phyloP scores from a whole-genome alignment of 2,797 vertebrate species.

The Thamnophis elegans region DNA sequence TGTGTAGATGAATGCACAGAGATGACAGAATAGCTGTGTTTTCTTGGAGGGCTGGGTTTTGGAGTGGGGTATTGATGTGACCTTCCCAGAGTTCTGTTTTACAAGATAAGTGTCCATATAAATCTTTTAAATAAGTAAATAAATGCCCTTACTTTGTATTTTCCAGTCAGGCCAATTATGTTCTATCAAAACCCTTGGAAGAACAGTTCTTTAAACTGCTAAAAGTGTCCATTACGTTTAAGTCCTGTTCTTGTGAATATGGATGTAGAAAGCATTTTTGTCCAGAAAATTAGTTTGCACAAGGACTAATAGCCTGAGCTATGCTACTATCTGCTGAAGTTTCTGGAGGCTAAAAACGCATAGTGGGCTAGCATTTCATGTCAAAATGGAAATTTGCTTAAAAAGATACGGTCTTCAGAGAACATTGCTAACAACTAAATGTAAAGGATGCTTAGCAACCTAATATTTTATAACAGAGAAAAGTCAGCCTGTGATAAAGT shows the following conservation, averaged over 20 bases:
- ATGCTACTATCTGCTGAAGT: slow-evolving; percentile 56
- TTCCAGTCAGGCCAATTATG: slow-evolving; percentile 60
- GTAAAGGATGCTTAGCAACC: slow-evolving; percentile 40
- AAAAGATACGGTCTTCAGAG: slow-evolving; percentile 52
- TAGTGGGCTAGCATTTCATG: slow-evolving; percentile 47
- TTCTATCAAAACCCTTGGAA: slow-evolving; percentile 48
- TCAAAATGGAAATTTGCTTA: slow-evolving; percentile 60
- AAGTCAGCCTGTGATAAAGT: slow-evolving; percentile 38
- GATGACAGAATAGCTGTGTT: neutral
- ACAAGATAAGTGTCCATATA: neutral
- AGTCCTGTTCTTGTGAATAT: slow-evolving; percentile 58
- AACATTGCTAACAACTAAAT: slow-evolving; percentile 53
- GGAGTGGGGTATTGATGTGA: neutral
- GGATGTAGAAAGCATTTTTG: slow-evolving; percentile 54
- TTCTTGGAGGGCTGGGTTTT: slow-evolving; percentile 9
- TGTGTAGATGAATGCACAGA: neutral
- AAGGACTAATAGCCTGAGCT: slow-evolving; percentile 62
- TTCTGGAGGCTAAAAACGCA: slow-evolving; percentile 20
- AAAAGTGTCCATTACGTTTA: slow-evolving; percentile 61
- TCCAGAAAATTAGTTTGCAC: slow-evolving; percentile 58
- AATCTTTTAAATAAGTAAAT: neutral
- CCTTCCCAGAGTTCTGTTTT: neutral
- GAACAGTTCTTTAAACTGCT: slow-evolving; percentile 55
- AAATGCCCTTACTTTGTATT: slow-evolving; percentile 52
- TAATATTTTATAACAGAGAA: slow-evolving; percentile 48